phyloP scores from a whole-genome alignment of 2,888 invertebrate species.

The Pocota personata region DNA sequence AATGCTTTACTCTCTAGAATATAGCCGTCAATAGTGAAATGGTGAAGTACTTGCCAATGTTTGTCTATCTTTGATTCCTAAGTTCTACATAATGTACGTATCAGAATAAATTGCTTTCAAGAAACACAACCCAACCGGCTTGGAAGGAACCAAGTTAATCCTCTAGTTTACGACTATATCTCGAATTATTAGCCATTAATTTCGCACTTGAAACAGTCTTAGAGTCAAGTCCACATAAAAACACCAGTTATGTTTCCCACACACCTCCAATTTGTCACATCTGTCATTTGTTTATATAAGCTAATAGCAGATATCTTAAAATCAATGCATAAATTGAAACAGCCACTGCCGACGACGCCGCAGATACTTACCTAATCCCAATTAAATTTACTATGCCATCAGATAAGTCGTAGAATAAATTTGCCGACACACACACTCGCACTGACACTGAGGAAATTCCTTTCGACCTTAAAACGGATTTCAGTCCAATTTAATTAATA shows the following conservation, averaged over 20 bases:
- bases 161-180: not conserved
- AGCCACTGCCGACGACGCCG: not conserved
- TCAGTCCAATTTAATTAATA: constrained; percentile 43
- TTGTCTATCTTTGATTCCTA: too few species aligned
- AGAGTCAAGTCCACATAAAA: constrained; percentile 3
- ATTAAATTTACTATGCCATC: constrained; percentile 35
- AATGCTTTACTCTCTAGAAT: too few species aligned
- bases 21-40: too few species aligned
- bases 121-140: not conserved
- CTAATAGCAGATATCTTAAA: constrained; percentile 24
- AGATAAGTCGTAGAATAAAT: constrained; percentile 21
- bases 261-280: constrained; percentile 23
- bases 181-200: not conserved
- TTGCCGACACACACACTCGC: not conserved
- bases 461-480: constrained; percentile 57
- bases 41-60: too few species aligned
- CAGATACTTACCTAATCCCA: constrained; percentile 9
- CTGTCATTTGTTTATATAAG: constrained; percentile 20
- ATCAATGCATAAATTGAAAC: constrained; percentile 44
- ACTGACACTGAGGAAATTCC: constrained; percentile 19
- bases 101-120: too few species aligned
- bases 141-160: not conserved
- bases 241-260: not conserved
- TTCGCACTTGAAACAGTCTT: not conserved
- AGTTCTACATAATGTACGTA: too few species aligned